phyloP scores from a whole-genome alignment of 2,113 vertebrate species.

The Dasyurus viverrinus region DNA sequence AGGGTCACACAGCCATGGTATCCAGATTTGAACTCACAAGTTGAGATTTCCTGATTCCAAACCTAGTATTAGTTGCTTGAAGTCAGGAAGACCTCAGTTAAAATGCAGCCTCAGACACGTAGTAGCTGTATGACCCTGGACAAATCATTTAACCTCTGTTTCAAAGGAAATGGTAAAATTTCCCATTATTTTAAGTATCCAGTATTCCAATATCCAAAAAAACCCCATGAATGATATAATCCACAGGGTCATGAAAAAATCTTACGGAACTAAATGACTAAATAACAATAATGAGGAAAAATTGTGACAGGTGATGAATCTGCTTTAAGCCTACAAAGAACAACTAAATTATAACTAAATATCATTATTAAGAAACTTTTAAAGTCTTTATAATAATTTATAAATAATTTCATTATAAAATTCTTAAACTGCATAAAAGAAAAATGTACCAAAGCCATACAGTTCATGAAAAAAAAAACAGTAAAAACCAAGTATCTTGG shows the following conservation, averaged over 20 bases:
- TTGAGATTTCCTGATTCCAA: background rate
- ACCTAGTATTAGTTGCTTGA: background rate
- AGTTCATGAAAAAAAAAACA: background rate
- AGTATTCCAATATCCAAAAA: background rate
- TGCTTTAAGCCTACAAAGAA: background rate
- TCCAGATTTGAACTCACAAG: background rate
- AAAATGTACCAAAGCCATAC: background rate
- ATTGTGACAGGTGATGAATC: background rate
- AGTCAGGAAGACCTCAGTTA: background rate
- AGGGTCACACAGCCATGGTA: background rate
- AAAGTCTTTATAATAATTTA: constrained; percentile 11
- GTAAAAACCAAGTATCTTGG: background rate
- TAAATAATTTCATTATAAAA: constrained; percentile 48
- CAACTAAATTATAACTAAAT: constrained; percentile 11
- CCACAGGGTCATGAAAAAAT: background rate
- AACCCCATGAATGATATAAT: background rate
- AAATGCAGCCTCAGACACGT: background rate
- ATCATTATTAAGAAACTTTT: constrained; percentile 1
- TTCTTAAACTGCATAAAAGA: constrained; percentile 43
- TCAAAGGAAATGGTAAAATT: background rate
- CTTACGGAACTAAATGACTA: background rate
- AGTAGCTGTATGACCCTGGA: background rate
- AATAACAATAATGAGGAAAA: background rate
- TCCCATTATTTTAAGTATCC: background rate
- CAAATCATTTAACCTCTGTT: background rate